Percentiles rank a stretch among this genome's conserved stretches.
Conservation (phyloP, 2,888 invertebrate genomes). For the Drosophila colorata region DNA sequence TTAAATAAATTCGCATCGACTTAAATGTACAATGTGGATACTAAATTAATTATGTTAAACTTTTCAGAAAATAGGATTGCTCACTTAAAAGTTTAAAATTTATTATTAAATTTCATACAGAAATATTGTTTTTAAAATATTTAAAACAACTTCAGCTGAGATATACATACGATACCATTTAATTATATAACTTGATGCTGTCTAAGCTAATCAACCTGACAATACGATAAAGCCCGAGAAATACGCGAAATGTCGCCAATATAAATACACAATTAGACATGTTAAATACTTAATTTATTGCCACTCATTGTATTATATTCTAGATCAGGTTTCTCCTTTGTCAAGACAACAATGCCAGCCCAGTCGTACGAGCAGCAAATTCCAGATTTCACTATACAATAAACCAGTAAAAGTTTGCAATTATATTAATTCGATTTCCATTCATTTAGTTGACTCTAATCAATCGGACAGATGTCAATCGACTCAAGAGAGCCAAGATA, state of each 20-base stretch:
- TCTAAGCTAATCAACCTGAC: background rate
- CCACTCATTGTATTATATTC: conserved; percentile 32
- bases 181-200: conserved; percentile 25
- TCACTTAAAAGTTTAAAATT: background rate
- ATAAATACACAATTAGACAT: conserved; percentile 39
- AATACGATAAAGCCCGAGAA: conserved; percentile 10
- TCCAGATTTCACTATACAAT: conserved; percentile 31
- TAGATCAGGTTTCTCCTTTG: conserved; percentile 51
- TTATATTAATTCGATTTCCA: conserved; percentile 30
- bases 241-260: conserved; percentile 40
- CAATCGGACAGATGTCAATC: conserved; percentile 61
- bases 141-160: background rate
- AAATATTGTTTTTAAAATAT: no score
- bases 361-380: conserved; percentile 9
- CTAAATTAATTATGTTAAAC: no score
- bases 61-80: no score
- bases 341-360: conserved; percentile 12
- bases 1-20: no score
- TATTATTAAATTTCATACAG: no score
- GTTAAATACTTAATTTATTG: conserved; percentile 46
- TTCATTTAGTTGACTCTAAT: conserved; percentile 46
- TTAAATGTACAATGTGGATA: no score
- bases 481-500: conserved; percentile 10
- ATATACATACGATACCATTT: background rate
- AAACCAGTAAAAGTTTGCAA: conserved; percentile 33